A percentile compares a stretch with the other conserved stretches of the same genome.
Evolutionary conservation across 2,113 vertebrate species (phyloP).

Genomic region (Tachycineta bicolor): DNA sequence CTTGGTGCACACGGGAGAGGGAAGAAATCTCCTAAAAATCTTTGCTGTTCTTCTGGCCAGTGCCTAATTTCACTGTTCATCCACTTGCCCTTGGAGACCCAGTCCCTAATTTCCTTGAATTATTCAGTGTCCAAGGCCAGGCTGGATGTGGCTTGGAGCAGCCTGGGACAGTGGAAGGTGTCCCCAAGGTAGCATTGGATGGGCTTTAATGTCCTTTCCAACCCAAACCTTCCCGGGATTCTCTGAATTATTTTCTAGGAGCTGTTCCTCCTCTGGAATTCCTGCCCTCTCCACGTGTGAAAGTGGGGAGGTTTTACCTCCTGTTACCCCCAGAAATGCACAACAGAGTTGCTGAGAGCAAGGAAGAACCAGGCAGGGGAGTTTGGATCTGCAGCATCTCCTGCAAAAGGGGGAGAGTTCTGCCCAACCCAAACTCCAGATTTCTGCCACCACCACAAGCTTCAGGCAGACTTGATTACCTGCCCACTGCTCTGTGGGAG

Average conservation of each 20-base stretch:
- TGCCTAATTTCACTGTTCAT: background rate
- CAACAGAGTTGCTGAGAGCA: background rate
- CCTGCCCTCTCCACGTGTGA: accelerated
- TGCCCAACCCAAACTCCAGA: background rate
- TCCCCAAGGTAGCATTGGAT: background rate
- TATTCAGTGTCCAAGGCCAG: background rate
- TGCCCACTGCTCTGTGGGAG: background rate
- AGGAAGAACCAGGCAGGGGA: accelerated
- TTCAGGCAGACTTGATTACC: background rate
- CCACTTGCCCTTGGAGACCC: background rate
- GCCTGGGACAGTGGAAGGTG: accelerated
- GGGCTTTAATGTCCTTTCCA: background rate
- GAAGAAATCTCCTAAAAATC: background rate
- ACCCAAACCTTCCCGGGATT: background rate
- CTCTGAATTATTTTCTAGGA: background rate
- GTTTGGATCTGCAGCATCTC: background rate
- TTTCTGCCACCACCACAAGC: accelerated
- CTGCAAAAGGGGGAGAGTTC: background rate
- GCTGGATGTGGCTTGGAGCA: background rate
- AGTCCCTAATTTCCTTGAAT: background rate
- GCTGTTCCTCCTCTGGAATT: background rate
- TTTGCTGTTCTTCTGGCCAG: background rate
- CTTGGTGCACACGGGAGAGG: background rate
- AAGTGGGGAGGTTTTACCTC: accelerated
- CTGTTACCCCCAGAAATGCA: background rate